Percentiles rank a stretch among this genome's conserved stretches.
phyloP scores from a whole-genome alignment of 2,888 invertebrate genomes.

The Nesidiocoris tenuis region DNA sequence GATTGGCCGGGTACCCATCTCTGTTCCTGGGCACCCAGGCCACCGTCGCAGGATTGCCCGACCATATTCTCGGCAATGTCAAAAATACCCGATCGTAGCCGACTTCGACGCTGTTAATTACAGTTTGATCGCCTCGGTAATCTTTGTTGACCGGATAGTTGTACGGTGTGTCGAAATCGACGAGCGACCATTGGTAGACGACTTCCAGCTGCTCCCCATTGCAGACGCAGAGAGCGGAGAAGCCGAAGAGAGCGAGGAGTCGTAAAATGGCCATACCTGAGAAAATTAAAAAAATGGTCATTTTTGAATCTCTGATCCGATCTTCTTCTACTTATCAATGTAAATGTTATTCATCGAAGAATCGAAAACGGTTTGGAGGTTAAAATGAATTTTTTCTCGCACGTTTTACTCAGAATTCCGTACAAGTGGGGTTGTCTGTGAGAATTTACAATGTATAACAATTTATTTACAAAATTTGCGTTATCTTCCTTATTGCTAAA shows the following conservation, averaged over 20 bases:
- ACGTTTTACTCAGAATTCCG: no score
- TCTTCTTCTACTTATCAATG: no score
- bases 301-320: no score
- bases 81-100: conserved; percentile 71
- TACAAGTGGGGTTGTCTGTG: no score
- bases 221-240: background rate
- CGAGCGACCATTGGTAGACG: conserved; percentile 68
- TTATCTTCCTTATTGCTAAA: no score
- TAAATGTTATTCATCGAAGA: no score
- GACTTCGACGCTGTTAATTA: conserved; percentile 75
- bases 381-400: no score
- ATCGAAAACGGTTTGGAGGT: no score
- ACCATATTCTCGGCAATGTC: conserved; percentile 71
- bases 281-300: conserved; percentile 14
- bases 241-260: background rate
- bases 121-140: conserved; percentile 71
- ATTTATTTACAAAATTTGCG: no score
- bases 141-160: conserved; percentile 59
- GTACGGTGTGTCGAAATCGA: conserved; percentile 67
- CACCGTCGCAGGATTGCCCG: conserved; percentile 75
- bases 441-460: no score
- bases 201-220: conserved; percentile 60
- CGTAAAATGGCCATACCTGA: background rate
- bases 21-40: conserved; percentile 66
- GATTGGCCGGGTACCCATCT: conserved; percentile 53